Evolutionary conservation across 2,888 invertebrate genomes (phyloP).

Genomic region (Noctua janthe): DNA sequence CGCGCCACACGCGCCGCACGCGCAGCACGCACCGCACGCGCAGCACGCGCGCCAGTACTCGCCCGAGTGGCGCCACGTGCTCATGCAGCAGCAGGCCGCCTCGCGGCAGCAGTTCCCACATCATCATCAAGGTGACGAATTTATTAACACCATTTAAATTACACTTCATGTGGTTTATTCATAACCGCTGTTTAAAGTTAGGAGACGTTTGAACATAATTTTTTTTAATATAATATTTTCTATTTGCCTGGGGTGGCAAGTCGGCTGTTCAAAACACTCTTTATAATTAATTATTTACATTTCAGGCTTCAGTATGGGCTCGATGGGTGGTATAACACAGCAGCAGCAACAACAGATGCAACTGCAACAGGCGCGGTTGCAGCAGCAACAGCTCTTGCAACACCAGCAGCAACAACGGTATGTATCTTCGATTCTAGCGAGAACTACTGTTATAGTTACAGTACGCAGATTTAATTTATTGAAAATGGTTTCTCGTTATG

Average conservation of each 20-base stretch:
- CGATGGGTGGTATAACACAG: conserved; percentile 83
- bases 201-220: background rate
- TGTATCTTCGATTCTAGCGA: background rate
- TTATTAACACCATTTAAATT: background rate
- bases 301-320: conserved; percentile 81
- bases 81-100: conserved; percentile 91
- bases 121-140: conserved; percentile 84
- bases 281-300: conserved; percentile 7
- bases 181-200: background rate
- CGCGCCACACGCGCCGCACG: conserved; percentile 74
- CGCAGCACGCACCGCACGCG: conserved; percentile 67
- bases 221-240: background rate
- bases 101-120: conserved; percentile 85
- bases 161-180: background rate
- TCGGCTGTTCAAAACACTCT: background rate
- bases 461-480: background rate
- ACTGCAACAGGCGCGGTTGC: conserved; percentile 88
- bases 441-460: background rate
- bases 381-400: conserved; percentile 90
- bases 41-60: conserved; percentile 86
- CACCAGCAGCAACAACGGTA: conserved; percentile 79
- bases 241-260: background rate
- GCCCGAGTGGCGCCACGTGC: conserved; percentile 88
- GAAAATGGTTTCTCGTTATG: background rate
- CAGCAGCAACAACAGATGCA: conserved; percentile 91